Evolutionary conservation across 2,888 invertebrate species (phyloP), one percentile per base, ranked within the genome.

Genomic region (Odontomyia ornata): DNA sequence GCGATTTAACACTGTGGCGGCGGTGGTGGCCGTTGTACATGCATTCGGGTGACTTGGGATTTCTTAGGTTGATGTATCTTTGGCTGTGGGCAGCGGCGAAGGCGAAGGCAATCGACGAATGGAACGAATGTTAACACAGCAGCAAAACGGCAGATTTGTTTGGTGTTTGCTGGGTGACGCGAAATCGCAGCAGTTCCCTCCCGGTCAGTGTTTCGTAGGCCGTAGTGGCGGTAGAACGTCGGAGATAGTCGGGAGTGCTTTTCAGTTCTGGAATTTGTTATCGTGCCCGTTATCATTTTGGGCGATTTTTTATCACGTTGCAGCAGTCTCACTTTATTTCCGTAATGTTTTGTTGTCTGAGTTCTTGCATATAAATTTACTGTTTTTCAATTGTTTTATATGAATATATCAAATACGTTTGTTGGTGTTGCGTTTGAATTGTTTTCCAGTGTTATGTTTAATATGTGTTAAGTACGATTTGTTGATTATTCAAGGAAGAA

Each of bases 221-320:
- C 76, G 81, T 85, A 86, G 86, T 85, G 84, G 86, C 85, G 87
- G 86, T 85, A 86, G 82, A 85, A 84, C 85, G 81, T 84, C 82
- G 81, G 82, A 80, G 82, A 81, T 83, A 83, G 83, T 83, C 82
- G 80, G 78, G 57, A 46, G 69, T 77, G 52, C 27, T 15, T 73
- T 75, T 72, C 23, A 7, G 57, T 64, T 75, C 46, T 7, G 27
- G 60, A 46, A 18, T 28, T 28, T 69, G 30, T 57, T 75, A 65
- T 77, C 77, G 65, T 79, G 23, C 57, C 64, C 64, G 64, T 64
- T 64, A 64, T 64, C 64, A 64, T 30, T 28, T 64, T 64, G 64
- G 30, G 64, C 64, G 28, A 64, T 18, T 23, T 36, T 9, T 64
- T 64, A 64, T 30, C n/a, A 64, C 64, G 64, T 64, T 64, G 13